Conservation (phyloP, 2,888 invertebrate genomes). For the Didymodactylos carnosus region DNA sequence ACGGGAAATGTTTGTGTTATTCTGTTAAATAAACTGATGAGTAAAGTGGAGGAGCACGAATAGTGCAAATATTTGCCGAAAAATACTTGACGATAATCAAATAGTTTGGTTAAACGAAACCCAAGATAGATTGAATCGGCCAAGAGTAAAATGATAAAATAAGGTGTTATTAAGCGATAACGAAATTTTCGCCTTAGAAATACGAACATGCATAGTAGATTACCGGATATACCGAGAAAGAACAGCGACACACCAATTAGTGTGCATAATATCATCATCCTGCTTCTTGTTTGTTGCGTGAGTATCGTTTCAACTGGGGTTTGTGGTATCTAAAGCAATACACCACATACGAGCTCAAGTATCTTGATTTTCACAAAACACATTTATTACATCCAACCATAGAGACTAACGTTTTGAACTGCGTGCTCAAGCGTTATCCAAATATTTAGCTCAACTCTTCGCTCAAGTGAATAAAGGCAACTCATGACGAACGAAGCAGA, state of each 20-base stretch:
- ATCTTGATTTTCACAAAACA: too few relatives aligned
- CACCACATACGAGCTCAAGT: too few relatives aligned
- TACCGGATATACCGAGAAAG: not conserved
- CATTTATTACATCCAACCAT: too few relatives aligned
- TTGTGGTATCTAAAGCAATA: too few relatives aligned
- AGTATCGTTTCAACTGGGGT: too few relatives aligned
- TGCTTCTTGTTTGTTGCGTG: too few relatives aligned
- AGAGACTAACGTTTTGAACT: too few relatives aligned
- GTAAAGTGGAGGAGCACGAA: not conserved
- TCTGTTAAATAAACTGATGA: not conserved
- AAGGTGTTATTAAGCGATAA: not conserved
- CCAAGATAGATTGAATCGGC: not conserved
- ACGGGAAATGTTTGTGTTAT: not conserved
- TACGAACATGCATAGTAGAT: not conserved
- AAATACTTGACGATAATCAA: not conserved
- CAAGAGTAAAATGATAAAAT: not conserved
- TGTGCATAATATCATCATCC: not conserved
- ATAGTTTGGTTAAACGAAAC: not conserved
- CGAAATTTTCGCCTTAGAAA: not conserved
- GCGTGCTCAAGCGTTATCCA: too few relatives aligned
- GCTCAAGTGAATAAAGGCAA: too few relatives aligned
- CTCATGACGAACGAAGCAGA: too few relatives aligned
- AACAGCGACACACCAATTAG: not conserved
- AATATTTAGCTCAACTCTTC: too few relatives aligned
- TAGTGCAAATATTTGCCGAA: not conserved